These are phyloP conservation scores for Drosophila anomalata DNA, from an alignment of 2,888 invertebrate genomes.

Conservation along the genomic window DNA sequence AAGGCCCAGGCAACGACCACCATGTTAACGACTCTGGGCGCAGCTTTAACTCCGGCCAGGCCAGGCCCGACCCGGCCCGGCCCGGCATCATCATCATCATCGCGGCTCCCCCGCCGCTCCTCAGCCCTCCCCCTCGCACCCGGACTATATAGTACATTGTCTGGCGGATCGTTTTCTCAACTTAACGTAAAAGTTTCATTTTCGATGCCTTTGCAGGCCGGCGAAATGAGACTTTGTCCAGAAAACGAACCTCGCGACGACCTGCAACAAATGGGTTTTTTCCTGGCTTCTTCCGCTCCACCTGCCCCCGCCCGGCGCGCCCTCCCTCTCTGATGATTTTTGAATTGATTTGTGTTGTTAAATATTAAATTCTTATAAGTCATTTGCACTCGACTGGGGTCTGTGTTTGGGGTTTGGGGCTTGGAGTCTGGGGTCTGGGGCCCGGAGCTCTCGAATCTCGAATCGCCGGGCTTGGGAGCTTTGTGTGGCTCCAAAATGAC, in stretches of 20 bases:
- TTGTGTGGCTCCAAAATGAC: slow-evolving; percentile 70
- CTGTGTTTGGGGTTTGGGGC: slow-evolving; percentile 8
- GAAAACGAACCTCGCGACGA: slow-evolving; percentile 29
- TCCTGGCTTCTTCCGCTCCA: slow-evolving; percentile 44
- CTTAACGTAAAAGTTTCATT: slow-evolving; percentile 73
- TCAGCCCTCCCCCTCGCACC: slow-evolving; percentile 20
- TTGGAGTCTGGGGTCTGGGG: slow-evolving; percentile 7
- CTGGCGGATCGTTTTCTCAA: slow-evolving; percentile 65
- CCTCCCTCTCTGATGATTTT: slow-evolving; percentile 71
- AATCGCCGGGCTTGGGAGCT: slow-evolving; percentile 27
- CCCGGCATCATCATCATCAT: slow-evolving; percentile 30
- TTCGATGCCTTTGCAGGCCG: slow-evolving; percentile 70
- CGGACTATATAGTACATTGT: slow-evolving; percentile 56
- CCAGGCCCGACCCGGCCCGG: not conserved
- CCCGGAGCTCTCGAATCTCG: slow-evolving; percentile 24
- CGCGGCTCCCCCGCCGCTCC: slow-evolving; percentile 13
- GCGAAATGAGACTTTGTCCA: slow-evolving; percentile 74
- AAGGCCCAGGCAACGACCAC: slow-evolving; percentile 46
- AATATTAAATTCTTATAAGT: slow-evolving; percentile 82
- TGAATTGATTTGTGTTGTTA: slow-evolving; percentile 82
- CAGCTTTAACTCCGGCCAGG: slow-evolving; percentile 29
- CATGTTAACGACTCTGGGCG: slow-evolving; percentile 76
- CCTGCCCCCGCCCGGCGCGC: slow-evolving; percentile 9
- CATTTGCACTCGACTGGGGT: slow-evolving; percentile 74
- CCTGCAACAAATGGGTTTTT: slow-evolving; percentile 70